Conservation (phyloP, 2,888 invertebrate genomes). For the Drosophila subsilvestris region DNA sequence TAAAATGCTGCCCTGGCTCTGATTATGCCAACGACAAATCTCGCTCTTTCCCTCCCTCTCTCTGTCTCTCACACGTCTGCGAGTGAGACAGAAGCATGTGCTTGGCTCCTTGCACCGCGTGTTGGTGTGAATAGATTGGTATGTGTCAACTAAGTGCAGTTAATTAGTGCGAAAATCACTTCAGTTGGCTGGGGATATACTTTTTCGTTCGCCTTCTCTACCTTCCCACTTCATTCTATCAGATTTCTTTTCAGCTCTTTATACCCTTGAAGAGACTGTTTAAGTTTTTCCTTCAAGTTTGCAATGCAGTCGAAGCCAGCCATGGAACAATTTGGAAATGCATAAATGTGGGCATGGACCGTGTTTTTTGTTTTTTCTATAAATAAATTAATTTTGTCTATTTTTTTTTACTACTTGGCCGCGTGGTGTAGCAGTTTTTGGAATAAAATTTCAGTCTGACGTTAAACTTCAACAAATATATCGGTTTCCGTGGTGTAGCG, state of each 20-base stretch:
- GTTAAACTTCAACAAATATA: too few relatives aligned
- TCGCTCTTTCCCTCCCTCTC: background rate
- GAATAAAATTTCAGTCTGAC: too few relatives aligned
- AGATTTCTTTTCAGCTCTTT: conserved; percentile 68
- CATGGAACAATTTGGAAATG: background rate
- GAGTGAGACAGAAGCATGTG: conserved; percentile 1
- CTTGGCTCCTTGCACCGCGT: conserved; percentile 5
- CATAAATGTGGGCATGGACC: too few relatives aligned
- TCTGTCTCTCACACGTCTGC: background rate
- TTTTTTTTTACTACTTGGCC: too few relatives aligned
- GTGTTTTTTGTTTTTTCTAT: too few relatives aligned
- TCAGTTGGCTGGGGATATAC: conserved; percentile 71
- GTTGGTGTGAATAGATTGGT: conserved; percentile 72
- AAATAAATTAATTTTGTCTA: too few relatives aligned
- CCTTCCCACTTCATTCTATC: conserved; percentile 29
- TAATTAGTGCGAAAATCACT: conserved; percentile 79
- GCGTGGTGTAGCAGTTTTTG: too few relatives aligned
- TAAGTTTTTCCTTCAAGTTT: background rate
- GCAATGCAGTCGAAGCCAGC: background rate
- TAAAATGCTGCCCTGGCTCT: conserved; percentile 74
- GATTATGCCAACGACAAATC: conserved; percentile 65
- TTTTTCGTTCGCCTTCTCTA: conserved; percentile 28
- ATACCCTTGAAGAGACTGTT: background rate
- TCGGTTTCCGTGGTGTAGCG: conserved; percentile 85
- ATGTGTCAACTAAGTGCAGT: conserved; percentile 79